Conservation (phyloP, 2,888 invertebrate species). For the Drosophila pseudotakahashii region DNA sequence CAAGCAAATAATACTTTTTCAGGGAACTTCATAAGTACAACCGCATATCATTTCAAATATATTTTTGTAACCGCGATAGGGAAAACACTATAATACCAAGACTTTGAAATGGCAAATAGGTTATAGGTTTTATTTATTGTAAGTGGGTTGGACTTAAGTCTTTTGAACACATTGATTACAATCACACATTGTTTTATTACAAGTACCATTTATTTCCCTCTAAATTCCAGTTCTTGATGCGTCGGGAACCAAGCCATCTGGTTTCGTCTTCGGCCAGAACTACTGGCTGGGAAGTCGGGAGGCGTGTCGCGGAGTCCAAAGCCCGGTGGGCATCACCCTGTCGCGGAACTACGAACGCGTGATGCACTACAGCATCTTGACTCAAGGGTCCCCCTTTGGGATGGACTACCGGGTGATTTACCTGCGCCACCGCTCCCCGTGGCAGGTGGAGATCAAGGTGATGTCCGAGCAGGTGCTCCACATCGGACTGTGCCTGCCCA, state of each 20-base stretch:
- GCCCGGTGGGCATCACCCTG: constrained; percentile 81
- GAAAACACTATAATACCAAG: too few species aligned
- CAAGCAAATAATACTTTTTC: too few species aligned
- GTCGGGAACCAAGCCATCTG: constrained; percentile 85
- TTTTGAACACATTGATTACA: background rate
- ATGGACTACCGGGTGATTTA: constrained; percentile 84
- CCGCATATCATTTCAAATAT: too few species aligned
- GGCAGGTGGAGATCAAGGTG: constrained; percentile 84
- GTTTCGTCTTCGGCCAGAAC: constrained; percentile 87
- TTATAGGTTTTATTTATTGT: background rate
- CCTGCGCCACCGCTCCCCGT: constrained; percentile 83
- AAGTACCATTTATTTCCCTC: too few species aligned
- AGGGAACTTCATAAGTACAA: too few species aligned
- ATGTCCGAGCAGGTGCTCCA: constrained; percentile 85
- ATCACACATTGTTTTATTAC: background rate
- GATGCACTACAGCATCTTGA: constrained; percentile 82
- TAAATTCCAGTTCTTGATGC: constrained; percentile 85
- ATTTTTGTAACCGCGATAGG: too few species aligned
- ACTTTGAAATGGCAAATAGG: background rate
- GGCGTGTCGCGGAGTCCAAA: constrained; percentile 85
- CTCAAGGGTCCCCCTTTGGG: constrained; percentile 82
- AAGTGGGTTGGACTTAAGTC: too few species aligned
- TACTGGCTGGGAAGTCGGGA: constrained; percentile 86
- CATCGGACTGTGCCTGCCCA: constrained; percentile 86
- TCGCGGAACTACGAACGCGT: constrained; percentile 80